Percentiles rank a stretch among this genome's conserved stretches.
These are phyloP conservation scores for Pluvialis apricaria DNA, from an alignment of 2,113 vertebrate genomes.

Conservation along the genomic window DNA sequence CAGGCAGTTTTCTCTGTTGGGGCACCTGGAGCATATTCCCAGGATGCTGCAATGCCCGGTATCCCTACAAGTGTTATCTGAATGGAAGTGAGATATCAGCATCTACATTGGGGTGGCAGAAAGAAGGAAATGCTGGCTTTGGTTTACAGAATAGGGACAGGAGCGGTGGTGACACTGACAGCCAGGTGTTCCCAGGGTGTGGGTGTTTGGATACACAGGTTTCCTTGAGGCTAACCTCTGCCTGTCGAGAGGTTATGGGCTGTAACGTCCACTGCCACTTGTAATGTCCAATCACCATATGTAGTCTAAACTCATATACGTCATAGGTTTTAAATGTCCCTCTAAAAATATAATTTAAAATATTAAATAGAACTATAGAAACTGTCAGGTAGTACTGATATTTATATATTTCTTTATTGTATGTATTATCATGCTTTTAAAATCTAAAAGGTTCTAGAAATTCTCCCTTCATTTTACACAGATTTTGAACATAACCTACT, in stretches of 20 bases:
- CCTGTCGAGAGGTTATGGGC: neutral
- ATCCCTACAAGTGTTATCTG: neutral
- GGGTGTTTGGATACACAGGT: neutral
- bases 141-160: neutral
- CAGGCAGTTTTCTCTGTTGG: rapidly evolving
- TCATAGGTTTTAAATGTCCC: neutral
- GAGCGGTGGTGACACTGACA: neutral
- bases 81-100: neutral
- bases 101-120: neutral
- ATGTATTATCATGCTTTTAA: neutral
- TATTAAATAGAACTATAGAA: neutral
- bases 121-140: neutral
- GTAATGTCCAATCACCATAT: neutral
- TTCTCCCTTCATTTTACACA: neutral
- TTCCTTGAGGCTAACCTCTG: neutral
- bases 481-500: neutral
- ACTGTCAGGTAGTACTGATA: neutral
- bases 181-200: neutral
- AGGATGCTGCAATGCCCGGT: neutral
- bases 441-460: neutral
- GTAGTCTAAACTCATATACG: neutral
- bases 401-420: neutral
- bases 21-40: neutral
- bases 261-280: neutral
- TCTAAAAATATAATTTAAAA: neutral